Evolutionary conservation across 2,888 invertebrate species (phyloP), one percentile per base, ranked within the genome.

Genomic region (Conchocele bisecta): DNA sequence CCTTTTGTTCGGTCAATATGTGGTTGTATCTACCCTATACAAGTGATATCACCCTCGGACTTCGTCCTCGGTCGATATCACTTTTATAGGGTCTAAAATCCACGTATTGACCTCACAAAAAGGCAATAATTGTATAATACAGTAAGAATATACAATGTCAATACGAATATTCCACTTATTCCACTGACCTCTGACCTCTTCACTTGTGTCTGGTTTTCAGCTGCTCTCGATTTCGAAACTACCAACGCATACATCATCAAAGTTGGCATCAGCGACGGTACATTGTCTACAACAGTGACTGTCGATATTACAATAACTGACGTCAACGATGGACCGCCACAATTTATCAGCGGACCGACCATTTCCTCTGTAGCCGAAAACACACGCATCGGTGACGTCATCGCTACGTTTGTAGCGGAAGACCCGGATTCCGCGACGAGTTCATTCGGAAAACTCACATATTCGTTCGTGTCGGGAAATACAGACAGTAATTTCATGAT

Each of bases 181-280:
- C n/a, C n/a, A n/a, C n/a, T n/a, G n/a, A n/a, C n/a, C n/a, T n/a
- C n/a, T n/a, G n/a, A n/a, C n/a, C n/a, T n/a, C n/a, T n/a, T n/a
- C n/a, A n/a, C n/a, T n/a, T n/a, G n/a, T n/a, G n/a, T n/a, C n/a
- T n/a, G n/a, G n/a, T n/a, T n/a, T n/a, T 17, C 50, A 46, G 57
- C 44, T 13, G 26, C 70, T 7, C 65, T 88, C 26, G 83, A 88
- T 68, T 88, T 82, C 65, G 88, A 88, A 57, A 79, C 68, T 7
- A 58, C 41, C 2, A 28, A 59, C 3, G 35, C 57, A 13, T 77
- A 85, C 50, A 56, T 64, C 13, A 58, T 87, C 6, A 56, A 75
- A 24, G 67, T 88, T 5, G 65, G 56, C 3, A 84, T 88, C 0
- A 61, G 57, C 11, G 86, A 86, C 67, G 77, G 77, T 15, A 3